Base-by-base conservation (phyloP, 2,113 vertebrate genomes). In the Pyrgilauda ruficollis region DNA sequence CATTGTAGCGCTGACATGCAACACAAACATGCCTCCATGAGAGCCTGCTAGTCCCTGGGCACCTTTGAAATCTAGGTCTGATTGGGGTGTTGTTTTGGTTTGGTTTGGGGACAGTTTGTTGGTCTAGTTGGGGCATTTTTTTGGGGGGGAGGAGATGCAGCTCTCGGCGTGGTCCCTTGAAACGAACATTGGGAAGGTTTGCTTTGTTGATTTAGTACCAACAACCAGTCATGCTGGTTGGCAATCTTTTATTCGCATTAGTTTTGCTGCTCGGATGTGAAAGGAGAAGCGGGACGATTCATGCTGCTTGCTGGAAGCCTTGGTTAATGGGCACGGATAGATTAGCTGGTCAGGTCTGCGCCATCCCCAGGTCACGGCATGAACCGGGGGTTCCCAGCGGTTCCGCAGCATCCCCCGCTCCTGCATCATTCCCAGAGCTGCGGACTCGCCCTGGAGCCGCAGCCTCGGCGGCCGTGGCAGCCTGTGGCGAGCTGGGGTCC, bases 331-430 rank as follows among this genome's bases (percentile, higher is more conserved):
- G 77, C 8, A 5, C 10, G 7, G 61, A 95, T 82, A 8, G 89
- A 97, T 87, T 76, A 52, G 27, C 66, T 87, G 93, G 93, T 91
- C 91, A 81, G 72, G 20, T n/a, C 61, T 55, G 77, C 20, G 12
- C 31, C 24, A 61, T 43, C 8, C 68, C 31, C 27, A 8, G 19
- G 9, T 21, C 73, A 3, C 28, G 37, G 49, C 28, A 44, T 16
- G 43, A 11, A 2, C 44, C 19, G 10, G 31, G 7, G 12, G 3
- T 18, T 67, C 43, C 59, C 63, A 16, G 30, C 27, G 5, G 39
- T 26, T 41, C n/a, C 35, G 28, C 47, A 4, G 39, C 73, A 59
- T 35, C n/a, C 28, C 0, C 2, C 5, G 4, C 44, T 85, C 43
- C 55, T 18, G 13, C 52, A 7, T 23, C 21, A 0, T 1, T 22